These are phyloP conservation scores for Sitobion miscanthi DNA, from an alignment of 1,140 invertebrate genomes.

Conservation along the genomic window DNA sequence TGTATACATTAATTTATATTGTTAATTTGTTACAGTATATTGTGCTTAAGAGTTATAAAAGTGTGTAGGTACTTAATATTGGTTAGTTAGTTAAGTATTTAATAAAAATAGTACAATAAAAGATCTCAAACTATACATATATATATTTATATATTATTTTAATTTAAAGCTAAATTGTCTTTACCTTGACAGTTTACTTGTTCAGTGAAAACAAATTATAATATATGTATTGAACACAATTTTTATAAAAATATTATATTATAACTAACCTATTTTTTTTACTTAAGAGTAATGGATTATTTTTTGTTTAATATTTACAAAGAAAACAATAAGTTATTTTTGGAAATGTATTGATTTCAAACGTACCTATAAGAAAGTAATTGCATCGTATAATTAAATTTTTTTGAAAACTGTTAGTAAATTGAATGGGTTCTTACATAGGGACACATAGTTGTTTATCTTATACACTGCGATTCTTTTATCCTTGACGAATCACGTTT, in stretches of 20 bases:
- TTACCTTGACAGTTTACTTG: neutral
- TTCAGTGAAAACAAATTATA: neutral
- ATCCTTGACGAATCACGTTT: neutral
- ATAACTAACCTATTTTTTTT: neutral
- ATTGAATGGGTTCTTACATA: neutral
- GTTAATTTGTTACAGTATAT: too few relatives aligned
- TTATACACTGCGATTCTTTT: neutral
- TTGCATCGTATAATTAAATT: neutral
- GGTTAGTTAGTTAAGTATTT: neutral
- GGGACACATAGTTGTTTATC: neutral
- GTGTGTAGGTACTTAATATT: neutral
- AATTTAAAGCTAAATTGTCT: neutral
- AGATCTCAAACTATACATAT: neutral
- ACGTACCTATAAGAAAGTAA: neutral
- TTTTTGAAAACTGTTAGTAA: neutral
- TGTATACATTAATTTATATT: neutral
- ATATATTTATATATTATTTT: neutral
- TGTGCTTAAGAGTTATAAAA: neutral
- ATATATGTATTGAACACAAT: neutral
- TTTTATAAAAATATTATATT: neutral
- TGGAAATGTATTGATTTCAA: neutral
- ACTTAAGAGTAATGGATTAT: neutral
- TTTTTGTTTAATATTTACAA: neutral
- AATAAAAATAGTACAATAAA: neutral
- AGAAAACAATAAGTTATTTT: neutral